Evolutionary conservation across 2,888 invertebrate genomes (phyloP), one percentile per base, ranked within the genome.

Genomic region (Drosophila niveifrons): DNA sequence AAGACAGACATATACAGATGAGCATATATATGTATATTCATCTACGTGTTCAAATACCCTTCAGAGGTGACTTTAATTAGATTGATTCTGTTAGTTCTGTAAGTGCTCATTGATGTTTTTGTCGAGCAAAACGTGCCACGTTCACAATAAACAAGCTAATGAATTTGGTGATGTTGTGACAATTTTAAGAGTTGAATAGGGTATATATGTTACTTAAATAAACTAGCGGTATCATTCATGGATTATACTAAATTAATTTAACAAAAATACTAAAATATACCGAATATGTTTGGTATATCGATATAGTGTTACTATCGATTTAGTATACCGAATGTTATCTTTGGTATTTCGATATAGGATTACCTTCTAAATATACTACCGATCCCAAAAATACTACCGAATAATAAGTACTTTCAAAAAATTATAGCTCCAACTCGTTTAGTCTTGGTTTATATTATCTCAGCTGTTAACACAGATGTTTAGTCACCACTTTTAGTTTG

Each of bases 11-110:
- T 44, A 43, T 29, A 59, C 50, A 69, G 11, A 13, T 31, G 28
- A 13, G 23, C 11, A 48, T 34, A 29, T 57, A 47, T 18, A 46
- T n/a, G 2, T 34, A 52, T 9, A 31, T 23, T 10, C 11, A 13
- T n/a, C 2, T 44, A 28, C 9, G 44, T 55, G 17, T 31, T 43
- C 17, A 1, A 9, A 34, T 59, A 61, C 63, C 80, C 85, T 80
- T 80, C 56, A 62, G 79, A 83, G 86, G 88, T 83, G 88, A 80
- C 56, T 78, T 78, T 88, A 83, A 88, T 85, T 83, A 88, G 86
- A 88, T 80, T 70, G 77, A 23, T 52, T 64, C 51, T 63, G 88
- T 66, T 43, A 78, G 52, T 57, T 66, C 28, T 36, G 31, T 48
- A 36, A 17, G 29, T 47, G 56, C 23, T 36, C 7, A 55, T 18